Base-by-base conservation (phyloP, 30 jellyfish, hydroid and myxozoan genomes). In the Aurelia sp. region DNA sequence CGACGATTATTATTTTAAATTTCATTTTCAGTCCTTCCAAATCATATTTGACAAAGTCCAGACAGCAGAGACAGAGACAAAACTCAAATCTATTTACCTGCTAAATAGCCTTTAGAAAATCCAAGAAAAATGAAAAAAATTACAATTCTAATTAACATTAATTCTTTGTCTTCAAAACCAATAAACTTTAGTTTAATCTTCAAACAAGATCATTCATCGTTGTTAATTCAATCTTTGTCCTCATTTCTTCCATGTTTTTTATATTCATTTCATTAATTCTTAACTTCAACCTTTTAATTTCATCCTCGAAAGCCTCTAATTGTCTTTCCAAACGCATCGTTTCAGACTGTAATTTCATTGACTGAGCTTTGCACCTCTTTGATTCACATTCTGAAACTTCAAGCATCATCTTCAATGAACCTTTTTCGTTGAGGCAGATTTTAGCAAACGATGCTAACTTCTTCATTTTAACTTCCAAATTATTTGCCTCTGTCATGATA, bases 381-480 rank as follows among this genome's bases (percentile, higher is more conserved):
- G 78, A 20, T n/a, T 67, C 78, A 67, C 17, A 38, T 67, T 67
- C 78, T 7, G 78, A 21, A 20, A 38, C 13, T 27, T 67, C 53
- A 8, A 67, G 51, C 78, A 67, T 67, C 44, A 67, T 67, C 11
- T 67, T 21, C 22, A 67, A 17, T 27, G 50, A 21, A 17, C 6
- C 78, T n/a, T n/a, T 30, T n/a, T 67, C 78, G 33, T 67, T 67
- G 19, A 30, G 6, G 15, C 44, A 20, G 53, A 8, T 20, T 67
- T 67, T 20, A n/a, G 44, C 21, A n/a, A 30, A 20, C 6, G 78
- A 20, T 5, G 44, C 15, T n/a, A n/a, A 20, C 18, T 67, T 30
- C 44, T 67, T n/a, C 33, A 7, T 17, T n/a, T n/a, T 8, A n/a
- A 4, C 5, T 67, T 67, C 22, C 57, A 67, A 20, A 67, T 44